Percentiles rank a stretch among this genome's conserved stretches.
Evolutionary conservation across 2,888 invertebrate species (phyloP).

Genomic region (Apodemia hepburni): DNA sequence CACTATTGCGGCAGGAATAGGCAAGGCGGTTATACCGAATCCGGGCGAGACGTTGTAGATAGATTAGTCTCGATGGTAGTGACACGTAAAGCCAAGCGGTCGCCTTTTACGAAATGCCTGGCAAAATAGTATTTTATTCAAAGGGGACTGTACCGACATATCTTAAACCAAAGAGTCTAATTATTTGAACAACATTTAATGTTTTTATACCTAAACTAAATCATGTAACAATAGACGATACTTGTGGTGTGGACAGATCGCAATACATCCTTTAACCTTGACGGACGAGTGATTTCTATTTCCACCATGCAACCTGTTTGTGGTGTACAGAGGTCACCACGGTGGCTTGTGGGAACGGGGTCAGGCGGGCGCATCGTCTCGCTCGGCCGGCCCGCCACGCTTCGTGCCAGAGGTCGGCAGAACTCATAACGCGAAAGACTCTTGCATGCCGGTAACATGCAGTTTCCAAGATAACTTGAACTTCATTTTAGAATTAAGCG

Average conservation of each 20-base stretch:
- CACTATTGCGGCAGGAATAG: too few relatives aligned
- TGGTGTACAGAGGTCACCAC: constrained; percentile 44
- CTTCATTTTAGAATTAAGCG: not conserved
- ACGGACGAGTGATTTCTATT: constrained; percentile 1
- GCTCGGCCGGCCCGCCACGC: constrained; percentile 49
- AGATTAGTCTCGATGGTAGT: too few relatives aligned
- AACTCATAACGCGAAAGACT: not conserved
- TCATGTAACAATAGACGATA: not conserved
- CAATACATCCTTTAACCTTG: constrained; percentile 9
- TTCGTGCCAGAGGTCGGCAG: constrained; percentile 26
- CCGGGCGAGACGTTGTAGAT: too few relatives aligned
- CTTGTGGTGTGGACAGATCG: constrained; percentile 20
- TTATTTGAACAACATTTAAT: not conserved
- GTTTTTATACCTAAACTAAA: not conserved
- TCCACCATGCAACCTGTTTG: constrained; percentile 6
- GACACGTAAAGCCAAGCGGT: too few relatives aligned
- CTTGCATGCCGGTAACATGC: not conserved
- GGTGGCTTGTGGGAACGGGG: constrained; percentile 68
- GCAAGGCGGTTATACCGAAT: too few relatives aligned
- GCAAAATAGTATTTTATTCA: too few relatives aligned
- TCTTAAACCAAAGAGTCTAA: too few relatives aligned
- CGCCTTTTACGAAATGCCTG: too few relatives aligned
- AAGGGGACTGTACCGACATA: too few relatives aligned
- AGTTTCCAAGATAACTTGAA: not conserved
- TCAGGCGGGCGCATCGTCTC: constrained; percentile 67